Evolutionary conservation across 2,797 vertebrate species (phyloP).

Genomic region (Amazona ochrocephala): DNA sequence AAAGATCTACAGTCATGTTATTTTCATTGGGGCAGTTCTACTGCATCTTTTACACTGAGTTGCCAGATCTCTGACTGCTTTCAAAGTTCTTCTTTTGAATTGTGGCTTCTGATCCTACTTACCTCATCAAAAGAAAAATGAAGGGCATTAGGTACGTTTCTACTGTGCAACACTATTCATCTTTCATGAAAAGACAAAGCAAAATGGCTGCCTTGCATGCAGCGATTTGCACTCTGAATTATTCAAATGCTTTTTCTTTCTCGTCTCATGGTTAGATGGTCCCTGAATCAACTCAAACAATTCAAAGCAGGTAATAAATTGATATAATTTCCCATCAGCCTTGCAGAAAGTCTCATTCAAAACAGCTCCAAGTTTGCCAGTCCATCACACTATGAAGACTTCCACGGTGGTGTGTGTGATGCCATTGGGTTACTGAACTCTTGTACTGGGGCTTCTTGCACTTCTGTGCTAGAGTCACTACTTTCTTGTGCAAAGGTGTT

Average conservation of each 20-base stretch:
- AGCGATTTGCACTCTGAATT: conserved; percentile 45
- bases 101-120: neutral
- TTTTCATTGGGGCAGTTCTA: neutral
- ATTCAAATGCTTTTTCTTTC: conserved; percentile 48
- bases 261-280: conserved; percentile 2
- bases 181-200: conserved; percentile 42
- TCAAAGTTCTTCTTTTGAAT: neutral
- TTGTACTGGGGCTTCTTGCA: neutral
- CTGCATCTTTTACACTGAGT: neutral
- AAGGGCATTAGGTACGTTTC: conserved; percentile 38
- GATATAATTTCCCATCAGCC: conserved; percentile 28
- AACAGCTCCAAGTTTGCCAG: conserved; percentile 35
- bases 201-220: conserved; percentile 50
- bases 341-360: conserved; percentile 28
- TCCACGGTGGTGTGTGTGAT: neutral
- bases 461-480: neutral
- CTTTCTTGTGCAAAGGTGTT: neutral
- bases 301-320: conserved; percentile 46
- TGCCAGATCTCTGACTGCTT: neutral
- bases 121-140: conserved; percentile 43
- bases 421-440: neutral
- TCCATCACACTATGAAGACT: neutral
- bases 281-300: conserved; percentile 55
- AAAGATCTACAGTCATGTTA: neutral
- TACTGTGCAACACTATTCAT: conserved; percentile 8